Base-by-base conservation (phyloP, 2,797 vertebrate genomes). In the Glossophaga mutica region DNA sequence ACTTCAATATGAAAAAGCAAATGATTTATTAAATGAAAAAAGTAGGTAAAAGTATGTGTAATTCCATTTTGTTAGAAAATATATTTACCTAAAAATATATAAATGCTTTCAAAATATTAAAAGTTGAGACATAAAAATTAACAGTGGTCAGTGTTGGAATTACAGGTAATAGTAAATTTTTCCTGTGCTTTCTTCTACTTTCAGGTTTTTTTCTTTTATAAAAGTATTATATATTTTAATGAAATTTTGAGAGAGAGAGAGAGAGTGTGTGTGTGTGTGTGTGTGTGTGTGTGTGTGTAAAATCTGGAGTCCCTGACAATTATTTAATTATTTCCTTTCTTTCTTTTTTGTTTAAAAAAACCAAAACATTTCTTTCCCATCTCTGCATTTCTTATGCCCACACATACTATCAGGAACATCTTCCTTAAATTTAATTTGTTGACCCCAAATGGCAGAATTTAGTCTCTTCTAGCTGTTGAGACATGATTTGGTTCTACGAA, bases 1-100 rank as follows among this genome's bases (percentile, higher is more conserved):
- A 65, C 39, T 68, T 76, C 52, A 24, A 87, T n/a, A 84, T 34
- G 2, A 77, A 95, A 95, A 85, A 87, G 67, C 9, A 92, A 94
- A 90, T 34, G 21, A 29, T n/a, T 50, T 93, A 70, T 65, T 70
- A 70, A 68, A 19, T 62, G 1, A 39, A 94, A 93, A 89, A 74
- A 55, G 21, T 12, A 93, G 18, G 3, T 65, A 86, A 85, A 76
- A 88, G 87, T 79, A 87, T 9, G 0, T 70, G 37, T 16, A 29
- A 79, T 34, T 12, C 24, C 3, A 87, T 34, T 85, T 34, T 73
- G 32, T 42, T 65, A 87, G 50, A 12, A 73, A 74, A 91, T 73
- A 55, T n/a, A 87, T 34, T 5, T n/a, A 48, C 18, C 26, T 44
- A 39, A 55, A 94, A 81, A 46, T 57, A 85, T 48, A n/a, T 59